phyloP scores from a whole-genome alignment of 2,888 invertebrate species.

The Epicampocera succincta region DNA sequence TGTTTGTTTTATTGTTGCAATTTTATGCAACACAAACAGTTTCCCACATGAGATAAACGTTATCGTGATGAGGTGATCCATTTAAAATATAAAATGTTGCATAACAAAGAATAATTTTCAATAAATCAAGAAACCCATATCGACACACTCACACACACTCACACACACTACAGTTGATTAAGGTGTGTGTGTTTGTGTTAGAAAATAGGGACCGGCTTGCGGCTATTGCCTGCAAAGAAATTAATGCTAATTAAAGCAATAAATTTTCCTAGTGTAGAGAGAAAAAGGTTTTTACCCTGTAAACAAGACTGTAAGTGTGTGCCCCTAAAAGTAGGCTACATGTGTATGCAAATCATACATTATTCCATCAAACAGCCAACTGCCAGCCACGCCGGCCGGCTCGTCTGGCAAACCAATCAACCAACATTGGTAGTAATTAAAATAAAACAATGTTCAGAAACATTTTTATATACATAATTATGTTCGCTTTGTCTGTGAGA shows the following conservation, averaged over 20 bases:
- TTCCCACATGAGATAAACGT: neutral
- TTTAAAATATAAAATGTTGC: neutral
- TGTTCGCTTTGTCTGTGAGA: slow-evolving; percentile 11
- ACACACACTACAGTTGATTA: neutral
- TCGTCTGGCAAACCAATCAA: slow-evolving; percentile 28
- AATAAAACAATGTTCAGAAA: slow-evolving; percentile 38
- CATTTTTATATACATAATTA: slow-evolving; percentile 19
- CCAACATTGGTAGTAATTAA: slow-evolving; percentile 62
- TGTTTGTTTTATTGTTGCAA: neutral
- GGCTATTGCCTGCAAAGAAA: slow-evolving; percentile 22
- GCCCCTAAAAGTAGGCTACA: slow-evolving; percentile 56
- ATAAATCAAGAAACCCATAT: slow-evolving; percentile 41
- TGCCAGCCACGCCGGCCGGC: neutral
- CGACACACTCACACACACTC: neutral
- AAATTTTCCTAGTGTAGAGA: slow-evolving; percentile 49
- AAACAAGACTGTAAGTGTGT: neutral
- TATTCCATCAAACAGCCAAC: neutral
- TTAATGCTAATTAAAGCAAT: slow-evolving; percentile 64
- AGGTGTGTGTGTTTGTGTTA: slow-evolving; percentile 1
- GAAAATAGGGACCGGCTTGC: slow-evolving; percentile 8
- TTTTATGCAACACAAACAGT: neutral
- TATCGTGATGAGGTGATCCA: neutral
- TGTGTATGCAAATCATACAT: neutral
- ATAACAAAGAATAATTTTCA: slow-evolving; percentile 6
- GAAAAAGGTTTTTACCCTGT: neutral